phyloP scores from a whole-genome alignment of 37 sponge, comb jelly and placozoan genomes.

The Halisarca cf. caerulea region DNA sequence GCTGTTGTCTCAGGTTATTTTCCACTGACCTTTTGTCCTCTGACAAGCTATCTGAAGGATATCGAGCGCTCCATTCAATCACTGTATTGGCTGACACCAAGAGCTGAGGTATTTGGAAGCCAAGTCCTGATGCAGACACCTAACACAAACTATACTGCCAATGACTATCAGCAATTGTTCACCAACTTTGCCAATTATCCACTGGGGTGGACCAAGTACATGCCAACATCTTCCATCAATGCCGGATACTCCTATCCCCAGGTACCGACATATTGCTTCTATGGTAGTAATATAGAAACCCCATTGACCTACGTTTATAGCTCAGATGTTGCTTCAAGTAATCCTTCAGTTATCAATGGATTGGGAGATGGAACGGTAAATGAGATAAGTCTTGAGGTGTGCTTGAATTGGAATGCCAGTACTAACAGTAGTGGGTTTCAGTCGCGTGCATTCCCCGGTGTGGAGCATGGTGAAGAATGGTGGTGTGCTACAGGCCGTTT shows the following conservation, averaged over 20 bases:
- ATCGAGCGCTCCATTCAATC: slow-evolving; percentile 19
- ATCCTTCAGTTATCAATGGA: slow-evolving; percentile 4
- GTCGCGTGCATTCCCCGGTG: too few species aligned
- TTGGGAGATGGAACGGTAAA: slow-evolving; percentile 81
- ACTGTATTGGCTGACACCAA: slow-evolving; percentile 28
- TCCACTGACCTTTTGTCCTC: too few species aligned
- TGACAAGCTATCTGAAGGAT: too few species aligned
- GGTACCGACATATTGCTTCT: slow-evolving; percentile 65
- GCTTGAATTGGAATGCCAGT: slow-evolving; percentile 63
- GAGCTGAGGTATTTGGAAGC: slow-evolving; percentile 38
- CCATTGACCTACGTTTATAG: slow-evolving; percentile 10
- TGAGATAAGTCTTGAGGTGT: slow-evolving; percentile 49
- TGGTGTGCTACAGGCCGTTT: too few species aligned
- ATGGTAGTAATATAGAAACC: slow-evolving; percentile 45
- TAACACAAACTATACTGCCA: slow-evolving; percentile 76
- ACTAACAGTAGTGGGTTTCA: too few species aligned
- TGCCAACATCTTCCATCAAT: too few species aligned
- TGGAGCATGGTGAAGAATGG: too few species aligned
- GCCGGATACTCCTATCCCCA: slow-evolving; percentile 45
- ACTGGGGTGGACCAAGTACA: slow-evolving; percentile 40
- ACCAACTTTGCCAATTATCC: slow-evolving; percentile 24
- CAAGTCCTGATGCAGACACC: slow-evolving; percentile 26
- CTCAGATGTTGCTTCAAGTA: neutral
- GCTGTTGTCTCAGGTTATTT: too few species aligned
- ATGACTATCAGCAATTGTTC: slow-evolving; percentile 76